Base-by-base conservation (phyloP, 2,888 invertebrate species). In the Boloria euphrosyne region DNA sequence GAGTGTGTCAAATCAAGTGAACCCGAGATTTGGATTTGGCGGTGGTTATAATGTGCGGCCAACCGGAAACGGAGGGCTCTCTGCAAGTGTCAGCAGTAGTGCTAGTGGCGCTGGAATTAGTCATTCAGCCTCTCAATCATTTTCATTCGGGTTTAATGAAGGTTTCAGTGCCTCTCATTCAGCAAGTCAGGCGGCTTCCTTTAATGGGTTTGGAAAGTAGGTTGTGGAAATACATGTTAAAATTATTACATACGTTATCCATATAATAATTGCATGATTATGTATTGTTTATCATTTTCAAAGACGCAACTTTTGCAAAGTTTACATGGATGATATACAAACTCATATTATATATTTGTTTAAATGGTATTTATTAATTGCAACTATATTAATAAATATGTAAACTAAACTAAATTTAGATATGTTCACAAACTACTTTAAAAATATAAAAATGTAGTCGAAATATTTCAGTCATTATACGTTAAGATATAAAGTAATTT, bases 161-260 rank as follows among this genome's bases (percentile, higher is more conserved):
- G 92, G 92, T 10, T 92, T 92, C 78, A 90, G 92, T 73, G 88
- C 89, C 31, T 92, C 92, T 3, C 93, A 93, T 50, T 89, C 93
- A 1, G 91, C 91, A 31, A 93, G 92, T 65, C 91, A 92, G 71
- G 83, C 93, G 13, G 83, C 92, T 0, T 90, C 92, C 6, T 91
- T 92, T 76, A 88, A 86, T 75, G 89, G 90, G 65, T 90, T 91
- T 68, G 87, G 89, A 78, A 87, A 87, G 92, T 92, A 76, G 85
- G 87, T 82, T 72, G 77, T 74, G 73, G 73, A 73, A 59, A 67
- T 54, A 54, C 3, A 22, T 22, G 22, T 22, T 22, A 2, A 2
- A 22, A 38, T 13, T 1, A 38, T 38, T 16, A n/a, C 13, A 47
- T 5, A 47, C n/a, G 2, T 47, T 47, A 27, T 16, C 10, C 13